Evolutionary conservation across 2,797 vertebrate species (phyloP).

Genomic region (Crax fasciolata): DNA sequence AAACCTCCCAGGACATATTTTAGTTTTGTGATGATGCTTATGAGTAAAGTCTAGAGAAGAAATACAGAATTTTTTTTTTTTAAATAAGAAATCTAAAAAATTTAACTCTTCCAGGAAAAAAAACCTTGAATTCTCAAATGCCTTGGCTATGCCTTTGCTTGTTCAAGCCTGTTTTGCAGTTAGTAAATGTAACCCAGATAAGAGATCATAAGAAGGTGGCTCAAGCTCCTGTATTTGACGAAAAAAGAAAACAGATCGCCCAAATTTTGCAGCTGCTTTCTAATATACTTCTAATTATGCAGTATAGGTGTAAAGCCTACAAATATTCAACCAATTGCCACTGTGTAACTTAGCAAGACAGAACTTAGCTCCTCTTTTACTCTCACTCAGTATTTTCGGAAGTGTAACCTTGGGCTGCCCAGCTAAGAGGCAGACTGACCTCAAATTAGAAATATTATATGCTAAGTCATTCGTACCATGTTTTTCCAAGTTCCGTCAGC

Average conservation of each 20-base stretch:
- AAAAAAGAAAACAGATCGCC: rapidly evolving
- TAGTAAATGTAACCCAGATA: neutral
- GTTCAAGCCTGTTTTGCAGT: neutral
- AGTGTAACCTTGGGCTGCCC: neutral
- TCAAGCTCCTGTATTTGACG: neutral
- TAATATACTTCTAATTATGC: neutral
- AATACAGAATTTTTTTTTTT: neutral
- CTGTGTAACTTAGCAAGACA: neutral
- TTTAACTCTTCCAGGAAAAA: neutral
- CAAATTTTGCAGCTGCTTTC: neutral
- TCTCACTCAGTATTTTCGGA: neutral
- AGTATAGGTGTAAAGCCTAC: rapidly evolving
- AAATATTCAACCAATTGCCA: neutral
- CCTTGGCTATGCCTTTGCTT: neutral
- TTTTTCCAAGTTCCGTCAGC: slow-evolving; percentile 98
- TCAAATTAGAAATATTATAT: neutral
- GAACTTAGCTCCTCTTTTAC: neutral
- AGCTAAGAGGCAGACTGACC: neutral
- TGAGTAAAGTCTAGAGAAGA: neutral
- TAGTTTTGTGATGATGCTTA: neutral
- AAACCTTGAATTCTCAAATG: neutral
- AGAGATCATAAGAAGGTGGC: neutral
- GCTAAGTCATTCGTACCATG: slow-evolving; percentile 87
- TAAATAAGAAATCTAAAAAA: neutral
- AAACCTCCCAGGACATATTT: neutral